These are phyloP conservation scores for Temnothorax nylanderi DNA, from an alignment of 1,140 invertebrate genomes.

Conservation along the genomic window DNA sequence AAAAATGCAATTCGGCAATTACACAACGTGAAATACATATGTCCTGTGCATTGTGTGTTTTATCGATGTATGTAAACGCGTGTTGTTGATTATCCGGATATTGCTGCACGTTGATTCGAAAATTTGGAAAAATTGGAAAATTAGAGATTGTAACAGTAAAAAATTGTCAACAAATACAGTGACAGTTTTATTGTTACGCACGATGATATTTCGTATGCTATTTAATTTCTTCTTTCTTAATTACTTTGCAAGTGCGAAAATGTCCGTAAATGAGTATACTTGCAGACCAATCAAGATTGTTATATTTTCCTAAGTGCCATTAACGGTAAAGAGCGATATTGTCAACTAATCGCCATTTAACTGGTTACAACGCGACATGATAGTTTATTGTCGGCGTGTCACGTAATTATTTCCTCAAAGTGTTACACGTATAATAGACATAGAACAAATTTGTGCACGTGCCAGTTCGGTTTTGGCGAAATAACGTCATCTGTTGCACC, in stretches of 20 bases:
- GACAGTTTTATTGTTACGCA: neutral
- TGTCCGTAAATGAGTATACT: neutral
- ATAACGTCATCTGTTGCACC: constrained; percentile 67
- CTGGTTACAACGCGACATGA: constrained; percentile 28
- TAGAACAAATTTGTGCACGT: constrained; percentile 28
- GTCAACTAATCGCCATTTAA: constrained; percentile 58
- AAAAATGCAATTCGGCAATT: constrained; percentile 45
- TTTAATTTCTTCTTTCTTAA: neutral
- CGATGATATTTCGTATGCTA: neutral
- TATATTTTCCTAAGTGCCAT: constrained; percentile 17
- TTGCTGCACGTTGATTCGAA: neutral
- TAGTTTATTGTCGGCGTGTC: constrained; percentile 50
- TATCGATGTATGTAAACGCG: constrained; percentile 1
- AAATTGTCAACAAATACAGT: neutral
- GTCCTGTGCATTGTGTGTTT: constrained; percentile 16
- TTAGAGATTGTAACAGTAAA: neutral
- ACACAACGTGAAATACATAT: neutral
- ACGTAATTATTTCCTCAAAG: constrained; percentile 58
- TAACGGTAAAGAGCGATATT: neutral
- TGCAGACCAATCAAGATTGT: neutral
- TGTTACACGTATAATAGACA: constrained; percentile 10
- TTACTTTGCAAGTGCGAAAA: neutral
- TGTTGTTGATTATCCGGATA: neutral
- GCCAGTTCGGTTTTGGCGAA: constrained; percentile 20
- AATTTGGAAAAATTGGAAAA: constrained; percentile 6